Evolutionary conservation across 2,113 vertebrate species (phyloP).

Genomic region (Seriola aureovittata): DNA sequence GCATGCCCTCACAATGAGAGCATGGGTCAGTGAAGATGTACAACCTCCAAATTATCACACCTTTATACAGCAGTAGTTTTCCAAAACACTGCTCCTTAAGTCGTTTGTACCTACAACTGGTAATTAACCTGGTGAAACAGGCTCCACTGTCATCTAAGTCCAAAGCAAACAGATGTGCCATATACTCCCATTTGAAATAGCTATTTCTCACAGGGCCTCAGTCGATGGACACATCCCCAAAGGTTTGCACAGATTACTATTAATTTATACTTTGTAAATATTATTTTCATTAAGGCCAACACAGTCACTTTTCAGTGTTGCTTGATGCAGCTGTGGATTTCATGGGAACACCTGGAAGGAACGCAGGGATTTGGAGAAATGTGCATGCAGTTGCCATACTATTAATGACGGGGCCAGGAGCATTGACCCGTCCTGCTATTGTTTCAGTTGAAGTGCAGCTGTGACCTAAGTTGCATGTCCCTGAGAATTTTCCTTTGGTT

Average conservation of each 20-base stretch:
- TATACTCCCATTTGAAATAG: conserved; percentile 56
- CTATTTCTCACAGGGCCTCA: conserved; percentile 54
- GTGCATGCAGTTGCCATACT: conserved; percentile 20
- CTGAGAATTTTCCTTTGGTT: conserved; percentile 30
- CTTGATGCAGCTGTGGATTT: conserved; percentile 60
- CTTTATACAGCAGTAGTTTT: conserved; percentile 5
- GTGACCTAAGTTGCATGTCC: conserved; percentile 50
- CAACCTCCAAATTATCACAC: neutral
- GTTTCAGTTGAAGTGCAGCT: conserved; percentile 57
- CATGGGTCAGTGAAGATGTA: conserved; percentile 4
- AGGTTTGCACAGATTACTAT: conserved; percentile 72
- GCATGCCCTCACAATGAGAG: neutral
- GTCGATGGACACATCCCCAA: conserved; percentile 73
- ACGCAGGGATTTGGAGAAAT: conserved; percentile 53
- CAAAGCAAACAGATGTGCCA: conserved; percentile 59
- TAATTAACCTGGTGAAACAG: conserved; percentile 44
- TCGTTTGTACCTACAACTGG: conserved; percentile 19
- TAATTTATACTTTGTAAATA: conserved; percentile 76
- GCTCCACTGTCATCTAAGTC: conserved; percentile 58
- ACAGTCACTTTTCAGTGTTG: conserved; percentile 45
- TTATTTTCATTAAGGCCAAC: conserved; percentile 70
- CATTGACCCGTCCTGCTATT: conserved; percentile 29
- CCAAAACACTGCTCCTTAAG: neutral
- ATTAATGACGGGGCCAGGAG: conserved; percentile 65
- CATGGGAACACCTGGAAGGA: conserved; percentile 69